These are phyloP conservation scores for Drosophila hamatofila DNA, from an alignment of 2,888 invertebrate species.

Conservation along the genomic window DNA sequence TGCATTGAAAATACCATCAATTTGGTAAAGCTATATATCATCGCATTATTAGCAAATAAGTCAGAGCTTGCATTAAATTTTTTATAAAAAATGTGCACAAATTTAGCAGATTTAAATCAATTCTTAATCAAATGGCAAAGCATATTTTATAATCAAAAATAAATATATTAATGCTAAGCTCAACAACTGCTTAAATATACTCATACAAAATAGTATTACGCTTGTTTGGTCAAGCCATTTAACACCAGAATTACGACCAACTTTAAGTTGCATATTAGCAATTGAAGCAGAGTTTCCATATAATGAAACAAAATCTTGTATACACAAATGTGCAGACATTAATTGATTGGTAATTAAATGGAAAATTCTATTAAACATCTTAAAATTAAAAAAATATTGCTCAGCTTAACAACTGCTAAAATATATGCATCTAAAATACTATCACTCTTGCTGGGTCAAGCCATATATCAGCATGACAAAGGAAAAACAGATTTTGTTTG, in stretches of 20 bases:
- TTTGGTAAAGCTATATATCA: too few relatives aligned
- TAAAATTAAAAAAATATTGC: neutral
- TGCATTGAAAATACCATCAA: too few relatives aligned
- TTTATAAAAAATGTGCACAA: neutral
- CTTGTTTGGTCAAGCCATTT: neutral
- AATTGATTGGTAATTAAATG: neutral
- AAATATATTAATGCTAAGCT: neutral
- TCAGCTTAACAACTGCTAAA: neutral
- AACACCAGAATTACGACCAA: neutral
- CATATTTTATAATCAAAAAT: neutral
- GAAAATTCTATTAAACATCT: neutral
- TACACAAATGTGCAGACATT: neutral
- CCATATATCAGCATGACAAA: neutral
- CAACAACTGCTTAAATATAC: neutral
- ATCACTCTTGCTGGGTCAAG: neutral
- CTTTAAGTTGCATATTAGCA: too few relatives aligned
- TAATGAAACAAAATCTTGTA: neutral
- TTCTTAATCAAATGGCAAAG: neutral
- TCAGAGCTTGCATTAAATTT: too few relatives aligned
- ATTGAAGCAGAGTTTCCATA: neutral
- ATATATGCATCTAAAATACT: neutral
- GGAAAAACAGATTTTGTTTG: neutral
- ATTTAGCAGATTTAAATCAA: neutral
- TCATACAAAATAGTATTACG: neutral
- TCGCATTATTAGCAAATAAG: too few relatives aligned